phyloP scores from a whole-genome alignment of 2,113 vertebrate genomes.

The Empidonax alnorum region DNA sequence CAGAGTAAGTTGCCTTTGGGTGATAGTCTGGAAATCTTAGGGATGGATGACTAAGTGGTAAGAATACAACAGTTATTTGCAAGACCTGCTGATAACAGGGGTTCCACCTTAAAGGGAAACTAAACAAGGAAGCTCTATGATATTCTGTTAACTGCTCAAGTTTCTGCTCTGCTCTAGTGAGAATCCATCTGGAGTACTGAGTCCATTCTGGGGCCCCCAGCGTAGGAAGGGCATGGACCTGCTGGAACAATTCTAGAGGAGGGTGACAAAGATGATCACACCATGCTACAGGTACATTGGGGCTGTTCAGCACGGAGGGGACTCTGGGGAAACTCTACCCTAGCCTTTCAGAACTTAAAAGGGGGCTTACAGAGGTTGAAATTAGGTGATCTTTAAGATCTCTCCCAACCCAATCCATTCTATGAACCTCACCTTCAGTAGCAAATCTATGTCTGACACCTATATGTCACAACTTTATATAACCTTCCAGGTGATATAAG shows the following conservation, averaged over 20 bases:
- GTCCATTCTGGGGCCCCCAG: background rate
- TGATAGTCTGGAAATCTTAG: background rate
- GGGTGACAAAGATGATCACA: background rate
- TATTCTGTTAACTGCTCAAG: background rate
- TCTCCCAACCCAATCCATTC: background rate
- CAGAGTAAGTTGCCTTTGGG: background rate
- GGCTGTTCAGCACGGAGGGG: background rate
- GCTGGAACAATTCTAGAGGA: background rate
- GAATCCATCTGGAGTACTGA: background rate
- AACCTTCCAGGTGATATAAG: background rate
- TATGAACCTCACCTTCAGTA: background rate
- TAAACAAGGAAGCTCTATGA: background rate
- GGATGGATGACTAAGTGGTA: background rate
- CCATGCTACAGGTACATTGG: background rate
- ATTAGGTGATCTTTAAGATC: background rate
- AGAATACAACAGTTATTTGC: background rate
- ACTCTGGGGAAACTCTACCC: background rate
- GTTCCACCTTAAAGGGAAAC: background rate
- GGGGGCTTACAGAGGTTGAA: background rate
- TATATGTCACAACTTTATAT: background rate
- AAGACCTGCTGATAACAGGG: background rate
- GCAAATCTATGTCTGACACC: background rate
- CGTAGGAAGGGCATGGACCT: background rate
- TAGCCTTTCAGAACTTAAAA: background rate
- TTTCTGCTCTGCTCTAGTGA: background rate